A percentile compares a stretch with the other conserved stretches of the same genome.
These are phyloP conservation scores for Allolobophora icterica DNA, from an alignment of 2,888 invertebrate species.

Conservation along the genomic window DNA sequence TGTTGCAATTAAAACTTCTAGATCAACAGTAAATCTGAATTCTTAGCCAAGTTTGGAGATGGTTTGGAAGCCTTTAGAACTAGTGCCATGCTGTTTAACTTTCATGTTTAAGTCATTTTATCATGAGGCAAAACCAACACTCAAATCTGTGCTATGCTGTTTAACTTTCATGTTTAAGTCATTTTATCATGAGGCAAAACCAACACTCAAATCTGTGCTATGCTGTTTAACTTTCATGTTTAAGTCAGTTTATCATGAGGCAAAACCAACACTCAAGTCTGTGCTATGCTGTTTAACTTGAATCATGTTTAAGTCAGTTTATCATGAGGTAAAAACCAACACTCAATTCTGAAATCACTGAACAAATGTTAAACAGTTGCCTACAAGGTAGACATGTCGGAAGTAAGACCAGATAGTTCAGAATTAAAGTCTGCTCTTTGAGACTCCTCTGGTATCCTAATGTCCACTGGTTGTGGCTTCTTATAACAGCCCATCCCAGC, in stretches of 20 bases:
- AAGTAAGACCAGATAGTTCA: not conserved
- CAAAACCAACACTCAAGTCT: too few relatives aligned
- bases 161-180: not conserved
- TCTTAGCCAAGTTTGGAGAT: not conserved
- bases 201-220: too few relatives aligned
- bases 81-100: not conserved
- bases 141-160: too few relatives aligned
- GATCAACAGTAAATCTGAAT: not conserved
- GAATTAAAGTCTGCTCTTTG: not conserved
- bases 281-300: not conserved
- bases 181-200: not conserved
- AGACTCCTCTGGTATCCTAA: not conserved
- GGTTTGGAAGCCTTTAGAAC: not conserved
- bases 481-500: conserved; percentile 81
- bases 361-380: not conserved
- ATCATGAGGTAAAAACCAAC: not conserved
- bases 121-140: not conserved
- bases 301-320: not conserved
- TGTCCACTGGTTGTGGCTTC: conserved; percentile 66
- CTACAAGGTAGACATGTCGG: not conserved
- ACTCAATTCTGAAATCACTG: not conserved
- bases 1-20: not conserved
- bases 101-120: not conserved
- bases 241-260: not conserved
- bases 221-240: not conserved